phyloP scores from a whole-genome alignment of 1,140 invertebrate species.

The Solenopsis invicta region DNA sequence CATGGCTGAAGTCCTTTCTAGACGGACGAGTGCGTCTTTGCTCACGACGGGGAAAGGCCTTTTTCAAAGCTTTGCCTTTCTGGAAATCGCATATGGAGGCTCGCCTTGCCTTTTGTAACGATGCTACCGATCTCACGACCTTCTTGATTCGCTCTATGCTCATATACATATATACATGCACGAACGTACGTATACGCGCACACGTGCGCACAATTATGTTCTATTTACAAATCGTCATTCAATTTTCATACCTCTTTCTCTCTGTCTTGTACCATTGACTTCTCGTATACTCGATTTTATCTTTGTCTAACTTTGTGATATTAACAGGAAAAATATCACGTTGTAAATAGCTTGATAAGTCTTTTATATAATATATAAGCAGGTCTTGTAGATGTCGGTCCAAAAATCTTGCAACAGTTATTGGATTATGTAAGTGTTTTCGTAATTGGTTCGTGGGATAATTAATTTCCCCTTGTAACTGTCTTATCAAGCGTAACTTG shows the following conservation, averaged over 20 bases:
- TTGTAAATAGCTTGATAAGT: neutral
- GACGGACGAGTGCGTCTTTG: slow-evolving; percentile 17
- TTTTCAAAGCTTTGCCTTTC: slow-evolving; percentile 63
- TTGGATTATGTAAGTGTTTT: neutral
- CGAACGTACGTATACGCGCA: too few relatives aligned
- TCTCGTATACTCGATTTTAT: too few relatives aligned
- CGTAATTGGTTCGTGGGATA: slow-evolving; percentile 7
- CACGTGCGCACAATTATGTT: neutral
- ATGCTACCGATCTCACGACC: slow-evolving; percentile 56
- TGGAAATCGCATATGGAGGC: slow-evolving; percentile 57
- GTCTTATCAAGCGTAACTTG: neutral
- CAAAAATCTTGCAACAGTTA: neutral
- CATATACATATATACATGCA: neutral
- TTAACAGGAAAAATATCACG: slow-evolving; percentile 56
- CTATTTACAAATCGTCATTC: neutral
- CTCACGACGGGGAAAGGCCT: slow-evolving; percentile 29
- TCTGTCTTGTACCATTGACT: too few relatives aligned
- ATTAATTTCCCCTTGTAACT: neutral
- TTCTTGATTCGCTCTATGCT: slow-evolving; percentile 56
- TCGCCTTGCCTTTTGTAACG: slow-evolving; percentile 59
- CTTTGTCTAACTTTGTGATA: neutral
- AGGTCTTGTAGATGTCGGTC: neutral
- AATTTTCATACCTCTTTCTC: too few relatives aligned
- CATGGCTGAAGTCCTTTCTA: slow-evolving; percentile 28
- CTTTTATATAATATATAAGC: neutral